Conservation (phyloP, 2,113 vertebrate species). For the Tragelaphus buxtoni region DNA sequence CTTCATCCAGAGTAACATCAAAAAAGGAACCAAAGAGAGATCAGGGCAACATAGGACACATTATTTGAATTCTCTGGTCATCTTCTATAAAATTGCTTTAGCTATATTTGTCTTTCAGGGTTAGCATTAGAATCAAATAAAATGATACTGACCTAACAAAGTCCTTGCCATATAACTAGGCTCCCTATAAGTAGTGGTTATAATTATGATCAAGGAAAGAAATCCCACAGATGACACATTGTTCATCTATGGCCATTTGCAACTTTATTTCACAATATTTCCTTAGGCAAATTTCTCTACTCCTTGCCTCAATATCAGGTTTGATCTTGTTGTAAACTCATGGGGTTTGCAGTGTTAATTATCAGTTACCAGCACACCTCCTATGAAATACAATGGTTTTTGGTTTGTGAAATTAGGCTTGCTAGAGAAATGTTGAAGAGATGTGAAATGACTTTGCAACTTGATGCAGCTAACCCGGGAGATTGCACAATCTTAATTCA, state of each 20-base stretch:
- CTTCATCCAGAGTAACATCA: neutral
- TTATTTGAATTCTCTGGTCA: neutral
- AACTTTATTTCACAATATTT: slow-evolving; percentile 25
- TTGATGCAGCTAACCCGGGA: neutral
- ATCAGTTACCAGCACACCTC: neutral
- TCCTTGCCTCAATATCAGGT: neutral
- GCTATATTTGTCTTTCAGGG: neutral
- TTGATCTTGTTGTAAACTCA: slow-evolving; percentile 36
- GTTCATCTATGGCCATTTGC: neutral
- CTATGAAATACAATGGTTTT: neutral
- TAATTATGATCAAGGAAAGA: neutral
- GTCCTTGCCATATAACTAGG: neutral
- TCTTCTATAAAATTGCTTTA: neutral
- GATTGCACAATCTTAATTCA: slow-evolving; percentile 61
- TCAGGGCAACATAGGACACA: neutral
- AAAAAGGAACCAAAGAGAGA: neutral
- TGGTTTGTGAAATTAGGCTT: slow-evolving; percentile 29
- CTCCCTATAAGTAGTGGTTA: neutral
- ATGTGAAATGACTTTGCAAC: slow-evolving; percentile 45
- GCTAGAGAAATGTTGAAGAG: slow-evolving; percentile 16
- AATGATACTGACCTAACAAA: neutral
- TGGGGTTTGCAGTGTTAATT: slow-evolving; percentile 3
- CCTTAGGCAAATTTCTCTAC: slow-evolving; percentile 16
- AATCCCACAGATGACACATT: neutral
- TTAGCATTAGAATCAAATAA: neutral